phyloP scores from a whole-genome alignment of 2,888 invertebrate species.

The Volucella bombylans region DNA sequence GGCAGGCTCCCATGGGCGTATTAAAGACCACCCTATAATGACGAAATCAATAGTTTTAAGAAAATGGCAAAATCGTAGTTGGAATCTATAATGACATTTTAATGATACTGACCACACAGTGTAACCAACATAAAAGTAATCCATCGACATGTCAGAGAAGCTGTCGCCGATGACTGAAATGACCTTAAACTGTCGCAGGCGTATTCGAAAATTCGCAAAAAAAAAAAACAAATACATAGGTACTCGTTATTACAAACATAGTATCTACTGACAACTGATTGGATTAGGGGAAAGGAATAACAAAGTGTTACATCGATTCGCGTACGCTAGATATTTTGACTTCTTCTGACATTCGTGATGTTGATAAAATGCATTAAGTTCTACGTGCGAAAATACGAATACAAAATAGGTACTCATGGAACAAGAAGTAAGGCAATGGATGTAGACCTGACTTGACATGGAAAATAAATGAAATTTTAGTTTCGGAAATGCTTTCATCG shows the following conservation, averaged over 20 bases:
- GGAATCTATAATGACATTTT: too few species aligned
- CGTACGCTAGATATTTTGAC: neutral
- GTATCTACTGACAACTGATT: neutral
- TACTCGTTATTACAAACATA: too few species aligned
- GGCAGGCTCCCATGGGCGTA: too few species aligned
- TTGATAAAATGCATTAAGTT: constrained; percentile 8
- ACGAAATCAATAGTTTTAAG: too few species aligned
- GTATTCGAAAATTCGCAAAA: neutral
- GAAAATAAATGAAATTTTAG: neutral
- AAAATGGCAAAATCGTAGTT: too few species aligned
- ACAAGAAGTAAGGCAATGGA: neutral
- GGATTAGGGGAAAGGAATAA: constrained; percentile 1
- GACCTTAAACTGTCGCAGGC: constrained; percentile 1
- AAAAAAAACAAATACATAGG: neutral
- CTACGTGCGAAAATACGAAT: constrained; percentile 11
- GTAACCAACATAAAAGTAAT: neutral
- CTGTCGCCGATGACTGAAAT: constrained; percentile 1
- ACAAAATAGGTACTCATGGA: neutral
- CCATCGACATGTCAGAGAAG: neutral
- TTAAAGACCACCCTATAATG: neutral
- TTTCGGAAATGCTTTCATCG: neutral
- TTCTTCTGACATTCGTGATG: constrained; percentile 1
- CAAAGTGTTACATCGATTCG: neutral
- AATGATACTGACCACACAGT: too few species aligned
- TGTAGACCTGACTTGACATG: neutral